These are phyloP conservation scores for Zaprionus obscuricornis DNA, from an alignment of 2,888 invertebrate species.

Conservation along the genomic window DNA sequence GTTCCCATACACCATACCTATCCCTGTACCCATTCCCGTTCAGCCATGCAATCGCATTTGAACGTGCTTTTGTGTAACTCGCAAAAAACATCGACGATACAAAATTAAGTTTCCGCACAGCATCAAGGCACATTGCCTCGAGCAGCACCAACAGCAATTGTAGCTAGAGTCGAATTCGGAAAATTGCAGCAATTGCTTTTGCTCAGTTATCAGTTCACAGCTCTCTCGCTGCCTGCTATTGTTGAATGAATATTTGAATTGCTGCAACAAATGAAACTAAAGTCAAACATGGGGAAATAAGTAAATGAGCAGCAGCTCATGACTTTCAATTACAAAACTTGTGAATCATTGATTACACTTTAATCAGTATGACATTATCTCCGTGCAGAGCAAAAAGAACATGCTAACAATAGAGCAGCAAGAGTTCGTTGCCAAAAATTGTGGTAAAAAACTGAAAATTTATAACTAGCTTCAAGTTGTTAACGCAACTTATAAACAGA, in stretches of 20 bases:
- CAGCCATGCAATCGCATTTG: constrained; percentile 35
- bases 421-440: no score
- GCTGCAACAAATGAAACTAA: constrained; percentile 15
- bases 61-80: constrained; percentile 54
- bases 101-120: constrained; percentile 58
- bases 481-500: no score
- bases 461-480: no score
- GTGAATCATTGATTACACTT: constrained; percentile 48
- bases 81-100: constrained; percentile 48
- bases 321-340: constrained; percentile 57
- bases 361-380: constrained; percentile 34
- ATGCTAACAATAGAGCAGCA: no score
- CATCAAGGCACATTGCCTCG: constrained; percentile 18
- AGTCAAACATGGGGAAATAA: constrained; percentile 26
- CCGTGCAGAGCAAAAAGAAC: not conserved
- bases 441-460: not conserved
- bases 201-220: no score
- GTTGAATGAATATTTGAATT: constrained; percentile 47
- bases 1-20: constrained; percentile 4
- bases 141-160: not conserved
- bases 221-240: constrained; percentile 15
- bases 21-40: not conserved
- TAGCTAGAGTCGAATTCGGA: not conserved
- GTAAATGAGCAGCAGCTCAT: constrained; percentile 33
- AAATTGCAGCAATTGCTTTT: constrained; percentile 39